Evolutionary conservation across 1,140 invertebrate genomes (phyloP).

Genomic region (Metaphire vulgaris): DNA sequence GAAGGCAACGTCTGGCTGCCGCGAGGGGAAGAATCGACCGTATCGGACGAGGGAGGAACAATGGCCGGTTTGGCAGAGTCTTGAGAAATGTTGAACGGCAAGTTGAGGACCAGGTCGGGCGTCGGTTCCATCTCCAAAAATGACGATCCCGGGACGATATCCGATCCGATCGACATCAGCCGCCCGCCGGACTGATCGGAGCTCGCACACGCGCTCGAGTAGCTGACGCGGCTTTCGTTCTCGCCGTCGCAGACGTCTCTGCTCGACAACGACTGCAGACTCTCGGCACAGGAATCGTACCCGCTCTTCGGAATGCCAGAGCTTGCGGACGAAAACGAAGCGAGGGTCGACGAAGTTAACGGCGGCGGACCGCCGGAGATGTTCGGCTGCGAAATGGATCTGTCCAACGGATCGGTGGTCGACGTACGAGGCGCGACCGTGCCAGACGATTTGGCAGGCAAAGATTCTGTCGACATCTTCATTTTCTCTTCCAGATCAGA

Average conservation of each 20-base stretch:
- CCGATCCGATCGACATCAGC: neutral
- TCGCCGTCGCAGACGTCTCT: neutral
- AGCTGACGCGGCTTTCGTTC: neutral
- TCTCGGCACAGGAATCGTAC: neutral
- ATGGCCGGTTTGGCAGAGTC: neutral
- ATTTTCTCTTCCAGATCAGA: slow-evolving; percentile 11
- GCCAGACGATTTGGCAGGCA: neutral
- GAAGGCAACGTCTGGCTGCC: neutral
- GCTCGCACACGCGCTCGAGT: neutral
- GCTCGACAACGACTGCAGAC: neutral
- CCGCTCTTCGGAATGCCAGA: neutral
- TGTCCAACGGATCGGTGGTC: neutral
- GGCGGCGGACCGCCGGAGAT: slow-evolving; percentile 7
- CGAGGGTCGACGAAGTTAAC: neutral
- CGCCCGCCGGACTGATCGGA: neutral
- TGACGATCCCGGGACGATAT: neutral
- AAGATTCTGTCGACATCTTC: slow-evolving; percentile 11
- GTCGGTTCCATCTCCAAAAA: neutral
- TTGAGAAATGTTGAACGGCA: neutral
- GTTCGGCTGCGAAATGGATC: slow-evolving; percentile 18
- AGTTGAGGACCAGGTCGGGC: neutral
- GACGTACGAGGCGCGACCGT: neutral
- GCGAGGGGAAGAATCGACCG: neutral
- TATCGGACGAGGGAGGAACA: neutral
- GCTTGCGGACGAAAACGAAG: neutral